These are phyloP conservation scores for Parotocinclus haroldoi DNA, from an alignment of 2,797 vertebrate genomes.

Conservation along the genomic window DNA sequence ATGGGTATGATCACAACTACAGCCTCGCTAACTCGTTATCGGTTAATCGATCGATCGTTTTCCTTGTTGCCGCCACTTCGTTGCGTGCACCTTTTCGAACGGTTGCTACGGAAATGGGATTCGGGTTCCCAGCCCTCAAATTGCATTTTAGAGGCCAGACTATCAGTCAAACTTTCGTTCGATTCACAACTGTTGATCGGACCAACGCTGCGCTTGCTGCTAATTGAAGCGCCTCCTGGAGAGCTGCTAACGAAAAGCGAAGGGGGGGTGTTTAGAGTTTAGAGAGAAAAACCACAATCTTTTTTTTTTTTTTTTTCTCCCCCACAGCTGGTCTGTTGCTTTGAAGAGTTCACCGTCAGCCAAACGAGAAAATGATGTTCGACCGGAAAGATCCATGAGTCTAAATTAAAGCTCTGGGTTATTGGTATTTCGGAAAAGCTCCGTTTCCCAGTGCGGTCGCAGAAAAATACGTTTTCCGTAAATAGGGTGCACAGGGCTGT, in stretches of 20 bases:
- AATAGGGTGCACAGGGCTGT: no score
- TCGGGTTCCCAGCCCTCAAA: not conserved
- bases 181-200: constrained; percentile 23
- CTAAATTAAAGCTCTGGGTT: constrained; percentile 17
- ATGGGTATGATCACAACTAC: no score
- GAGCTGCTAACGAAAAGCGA: not conserved
- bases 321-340: not conserved
- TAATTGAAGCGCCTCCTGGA: not conserved
- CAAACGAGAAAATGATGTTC: constrained; percentile 18
- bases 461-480: no score
- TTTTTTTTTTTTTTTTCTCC: constrained; percentile 1
- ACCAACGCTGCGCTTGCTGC: constrained; percentile 14
- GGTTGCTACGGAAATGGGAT: constrained; percentile 5
- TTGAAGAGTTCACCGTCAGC: constrained; percentile 24
- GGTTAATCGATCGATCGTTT: no score
- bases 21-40: no score
- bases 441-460: not conserved
- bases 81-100: no score
- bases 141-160: constrained; percentile 8
- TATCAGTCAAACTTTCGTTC: constrained; percentile 16
- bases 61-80: no score
- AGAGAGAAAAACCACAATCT: not conserved
- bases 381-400: constrained; percentile 10
- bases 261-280: not conserved
- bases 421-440: not conserved